Percentiles rank a stretch among this genome's conserved stretches.
phyloP scores from a whole-genome alignment of 2,888 invertebrate genomes.

The Chorisops tibialis region DNA sequence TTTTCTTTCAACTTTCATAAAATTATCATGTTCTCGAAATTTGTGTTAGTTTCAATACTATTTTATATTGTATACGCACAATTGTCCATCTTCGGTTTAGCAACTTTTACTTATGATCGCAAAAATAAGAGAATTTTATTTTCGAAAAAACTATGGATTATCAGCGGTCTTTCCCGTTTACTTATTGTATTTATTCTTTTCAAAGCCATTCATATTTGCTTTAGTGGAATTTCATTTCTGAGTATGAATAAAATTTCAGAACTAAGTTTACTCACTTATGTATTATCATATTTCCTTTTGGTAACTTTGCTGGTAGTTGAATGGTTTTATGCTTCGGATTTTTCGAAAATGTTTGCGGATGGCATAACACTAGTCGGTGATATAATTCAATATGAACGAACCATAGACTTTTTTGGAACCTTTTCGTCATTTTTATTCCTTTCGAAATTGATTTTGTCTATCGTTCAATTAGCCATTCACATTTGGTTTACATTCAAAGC shows the following conservation, averaged over 20 bases:
- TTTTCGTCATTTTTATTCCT: neutral
- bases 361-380: neutral
- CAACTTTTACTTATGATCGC: neutral
- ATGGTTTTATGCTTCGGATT: neutral
- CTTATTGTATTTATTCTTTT: neutral
- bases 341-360: neutral
- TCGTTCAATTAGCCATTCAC: neutral
- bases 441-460: neutral
- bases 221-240: neutral
- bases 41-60: too few species aligned
- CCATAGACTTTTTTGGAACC: neutral
- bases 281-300: neutral
- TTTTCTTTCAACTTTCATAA: too few species aligned
- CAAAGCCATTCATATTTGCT: neutral
- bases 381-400: neutral
- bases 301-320: neutral
- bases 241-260: neutral
- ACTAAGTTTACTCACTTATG: neutral
- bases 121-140: neutral
- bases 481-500: neutral
- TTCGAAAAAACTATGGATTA: neutral
- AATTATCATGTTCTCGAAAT: too few species aligned
- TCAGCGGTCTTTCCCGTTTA: neutral
- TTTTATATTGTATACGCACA: constrained; percentile 1
- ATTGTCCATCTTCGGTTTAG: neutral